Conservation (phyloP, 2,113 vertebrate genomes). For the Ochotona princeps region DNA sequence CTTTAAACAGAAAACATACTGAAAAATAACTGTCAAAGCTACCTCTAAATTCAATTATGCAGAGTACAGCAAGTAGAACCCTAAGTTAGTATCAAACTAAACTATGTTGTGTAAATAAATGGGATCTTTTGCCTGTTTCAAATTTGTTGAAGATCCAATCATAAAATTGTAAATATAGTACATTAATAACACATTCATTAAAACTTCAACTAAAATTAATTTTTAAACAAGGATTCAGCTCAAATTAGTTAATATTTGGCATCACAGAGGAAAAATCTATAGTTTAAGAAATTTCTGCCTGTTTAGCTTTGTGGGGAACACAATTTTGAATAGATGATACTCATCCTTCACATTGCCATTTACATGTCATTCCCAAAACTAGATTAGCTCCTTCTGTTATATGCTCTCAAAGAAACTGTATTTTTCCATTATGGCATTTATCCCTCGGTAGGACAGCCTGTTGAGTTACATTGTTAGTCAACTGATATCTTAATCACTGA, state of each 20-base stretch:
- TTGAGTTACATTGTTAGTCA: slow-evolving; percentile 12
- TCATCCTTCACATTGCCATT: slow-evolving; percentile 23
- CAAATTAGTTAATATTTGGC: slow-evolving; percentile 7
- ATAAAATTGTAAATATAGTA: slow-evolving; percentile 41
- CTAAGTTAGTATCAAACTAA: slow-evolving; percentile 37
- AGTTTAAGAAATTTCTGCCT: neutral
- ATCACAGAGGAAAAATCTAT: neutral
- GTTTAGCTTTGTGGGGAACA: neutral
- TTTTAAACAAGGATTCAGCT: slow-evolving; percentile 46
- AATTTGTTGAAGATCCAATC: slow-evolving; percentile 22
- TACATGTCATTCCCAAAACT: slow-evolving; percentile 16
- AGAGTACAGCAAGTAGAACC: neutral
- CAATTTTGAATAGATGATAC: slow-evolving; percentile 56
- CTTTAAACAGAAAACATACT: slow-evolving; percentile 26
- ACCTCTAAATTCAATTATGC: slow-evolving; percentile 30
- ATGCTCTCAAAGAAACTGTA: slow-evolving; percentile 26
- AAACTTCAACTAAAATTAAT: slow-evolving; percentile 21
- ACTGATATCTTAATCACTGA: slow-evolving; percentile 36
- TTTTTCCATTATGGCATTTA: slow-evolving; percentile 39
- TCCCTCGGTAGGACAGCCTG: neutral
- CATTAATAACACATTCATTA: slow-evolving; percentile 25
- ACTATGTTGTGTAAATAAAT: slow-evolving; percentile 59
- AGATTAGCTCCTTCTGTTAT: neutral
- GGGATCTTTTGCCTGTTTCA: neutral
- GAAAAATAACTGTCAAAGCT: slow-evolving; percentile 50